Base-by-base conservation (phyloP, 2,888 invertebrate species). In the Pachydiplax longipennis region DNA sequence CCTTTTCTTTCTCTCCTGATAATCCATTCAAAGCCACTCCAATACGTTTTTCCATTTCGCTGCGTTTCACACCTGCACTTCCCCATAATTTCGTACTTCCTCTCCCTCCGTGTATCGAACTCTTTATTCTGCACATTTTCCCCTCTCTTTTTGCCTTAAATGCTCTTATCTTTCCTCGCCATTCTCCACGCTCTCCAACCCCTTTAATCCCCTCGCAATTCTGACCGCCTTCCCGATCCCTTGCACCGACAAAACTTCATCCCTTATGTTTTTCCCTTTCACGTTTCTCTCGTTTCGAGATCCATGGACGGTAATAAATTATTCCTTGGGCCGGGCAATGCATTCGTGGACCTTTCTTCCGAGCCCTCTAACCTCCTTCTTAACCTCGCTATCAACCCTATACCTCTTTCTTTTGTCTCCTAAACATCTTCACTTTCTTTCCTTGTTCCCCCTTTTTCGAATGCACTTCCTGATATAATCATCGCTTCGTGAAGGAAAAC, bases 251-350 rank as follows among this genome's bases (percentile, higher is more conserved):
- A 73, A 73, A 53, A 73, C 31, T 58, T 83, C 83, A 83, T 58
- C 83, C 83, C 83, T 83, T 83, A 83, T 83, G 83, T 83, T 83
- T 58, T 83, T 83, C 83, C 83, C 48, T 82, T 83, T 83, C 83
- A 83, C 83, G 83, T 83, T 83, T 83, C 83, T 58, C 83, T 83
- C 83, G 83, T 83, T 83, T 83, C 83, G 53, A 83, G 83, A 83
- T 83, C 53, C 83, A 58, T 58, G 83, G 44, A 31, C 53, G 53
- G 83, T 10, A 58, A 83, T 83, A 83, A 83, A 83, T 83, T 83
- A 83, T 83, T 83, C 58, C 83, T 83, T 58, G 83, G 58, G 58
- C 83, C 83, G 83, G 83, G 83, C 83, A 58, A 83, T 83, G 83
- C 58, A 83, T 83, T 83, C 83, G 53, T 58, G 58, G 83, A 83